phyloP scores from a whole-genome alignment of 2,113 vertebrate species.

The Bombycilla garrulus region DNA sequence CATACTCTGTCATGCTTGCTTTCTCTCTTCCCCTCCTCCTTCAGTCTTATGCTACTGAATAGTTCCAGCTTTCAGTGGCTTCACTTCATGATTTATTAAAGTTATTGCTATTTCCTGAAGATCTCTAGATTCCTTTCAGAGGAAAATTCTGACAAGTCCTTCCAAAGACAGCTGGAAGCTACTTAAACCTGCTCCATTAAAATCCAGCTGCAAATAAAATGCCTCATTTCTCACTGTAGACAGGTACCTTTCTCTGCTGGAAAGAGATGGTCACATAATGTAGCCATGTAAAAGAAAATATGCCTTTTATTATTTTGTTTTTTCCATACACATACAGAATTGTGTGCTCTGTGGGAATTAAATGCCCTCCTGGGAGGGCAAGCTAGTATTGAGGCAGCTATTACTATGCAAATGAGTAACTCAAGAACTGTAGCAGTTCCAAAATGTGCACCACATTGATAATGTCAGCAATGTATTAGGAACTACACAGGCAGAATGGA shows the following conservation, averaged over 20 bases:
- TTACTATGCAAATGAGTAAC: not conserved
- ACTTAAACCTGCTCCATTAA: not conserved
- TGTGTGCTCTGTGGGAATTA: not conserved
- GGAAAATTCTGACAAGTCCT: constrained; percentile 30
- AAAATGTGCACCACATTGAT: not conserved
- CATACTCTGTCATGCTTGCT: not conserved
- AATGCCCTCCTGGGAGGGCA: not conserved
- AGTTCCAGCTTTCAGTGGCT: constrained; percentile 25
- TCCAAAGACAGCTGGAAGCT: constrained; percentile 19
- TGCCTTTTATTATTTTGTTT: not conserved
- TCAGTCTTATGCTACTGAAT: not conserved
- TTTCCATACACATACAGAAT: not conserved
- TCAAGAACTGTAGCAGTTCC: not conserved
- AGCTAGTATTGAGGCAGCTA: not conserved
- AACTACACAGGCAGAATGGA: not conserved
- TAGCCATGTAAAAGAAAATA: not conserved
- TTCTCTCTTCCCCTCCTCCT: not conserved
- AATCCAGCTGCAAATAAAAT: constrained; percentile 12
- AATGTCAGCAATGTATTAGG: not conserved
- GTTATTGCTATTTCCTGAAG: constrained; percentile 35
- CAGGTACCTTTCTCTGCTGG: not conserved
- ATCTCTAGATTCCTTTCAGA: constrained; percentile 11
- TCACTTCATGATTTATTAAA: constrained; percentile 42
- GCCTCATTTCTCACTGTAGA: not conserved
- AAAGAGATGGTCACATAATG: not conserved